Evolutionary conservation across 2,113 vertebrate genomes (phyloP).

Genomic region (Etia nguti): DNA sequence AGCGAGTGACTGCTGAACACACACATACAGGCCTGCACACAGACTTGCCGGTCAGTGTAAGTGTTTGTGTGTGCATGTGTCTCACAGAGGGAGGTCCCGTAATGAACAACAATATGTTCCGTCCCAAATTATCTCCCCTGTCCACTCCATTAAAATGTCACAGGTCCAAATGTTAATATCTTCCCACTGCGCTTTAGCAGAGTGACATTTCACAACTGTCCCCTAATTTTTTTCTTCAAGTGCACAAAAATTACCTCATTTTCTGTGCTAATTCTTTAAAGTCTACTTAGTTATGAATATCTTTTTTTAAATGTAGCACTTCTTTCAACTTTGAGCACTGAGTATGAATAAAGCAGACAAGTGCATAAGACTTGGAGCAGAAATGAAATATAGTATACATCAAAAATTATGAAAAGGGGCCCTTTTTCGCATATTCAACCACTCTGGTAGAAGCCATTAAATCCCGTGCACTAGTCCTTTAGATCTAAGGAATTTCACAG

Average conservation of each 20-base stretch:
- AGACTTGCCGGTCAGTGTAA: not conserved
- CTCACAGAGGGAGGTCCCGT: constrained; percentile 18
- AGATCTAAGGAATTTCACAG: not conserved
- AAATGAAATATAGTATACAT: not conserved
- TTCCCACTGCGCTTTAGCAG: not conserved
- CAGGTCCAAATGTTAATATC: constrained; percentile 48
- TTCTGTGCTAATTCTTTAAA: not conserved
- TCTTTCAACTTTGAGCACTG: not conserved
- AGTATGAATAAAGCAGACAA: not conserved
- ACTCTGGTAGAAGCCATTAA: not conserved
- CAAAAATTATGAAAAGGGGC: not conserved
- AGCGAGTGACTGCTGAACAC: not conserved
- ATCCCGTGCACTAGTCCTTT: not conserved
- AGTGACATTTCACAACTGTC: constrained; percentile 19
- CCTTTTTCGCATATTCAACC: not conserved
- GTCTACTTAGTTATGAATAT: not conserved
- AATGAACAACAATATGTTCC: constrained; percentile 58
- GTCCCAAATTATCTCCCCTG: constrained; percentile 40
- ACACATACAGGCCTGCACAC: not conserved
- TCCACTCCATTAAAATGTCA: constrained; percentile 61
- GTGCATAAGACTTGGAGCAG: not conserved
- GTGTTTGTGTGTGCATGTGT: not conserved
- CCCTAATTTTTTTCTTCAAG: not conserved
- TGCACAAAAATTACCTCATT: not conserved
- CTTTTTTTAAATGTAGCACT: not conserved